Conservation (phyloP, 2,888 invertebrate genomes). For the Pristionchus exspectatus region DNA sequence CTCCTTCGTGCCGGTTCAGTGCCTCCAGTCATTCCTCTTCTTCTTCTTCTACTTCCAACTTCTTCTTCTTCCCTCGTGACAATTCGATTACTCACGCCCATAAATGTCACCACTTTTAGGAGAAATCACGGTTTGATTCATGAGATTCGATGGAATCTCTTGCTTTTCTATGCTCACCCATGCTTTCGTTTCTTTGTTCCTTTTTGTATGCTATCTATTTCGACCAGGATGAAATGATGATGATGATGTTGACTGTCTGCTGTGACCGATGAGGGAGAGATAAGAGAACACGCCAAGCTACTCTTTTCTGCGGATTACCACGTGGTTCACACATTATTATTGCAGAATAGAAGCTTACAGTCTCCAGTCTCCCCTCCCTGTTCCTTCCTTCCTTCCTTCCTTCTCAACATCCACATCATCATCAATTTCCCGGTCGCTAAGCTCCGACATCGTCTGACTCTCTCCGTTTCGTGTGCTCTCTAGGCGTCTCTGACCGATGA, state of each 20-base stretch:
- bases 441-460: neutral
- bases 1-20: neutral
- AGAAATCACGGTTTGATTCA: neutral
- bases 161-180: too few relatives aligned
- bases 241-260: too few relatives aligned
- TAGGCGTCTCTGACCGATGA: neutral
- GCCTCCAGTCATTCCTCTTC: conserved; percentile 10
- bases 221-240: too few relatives aligned
- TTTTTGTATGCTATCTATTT: too few relatives aligned
- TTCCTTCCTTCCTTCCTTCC: neutral
- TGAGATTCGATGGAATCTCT: neutral
- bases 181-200: too few relatives aligned
- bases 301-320: neutral
- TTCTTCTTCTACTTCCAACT: conserved; percentile 11
- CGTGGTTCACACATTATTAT: neutral
- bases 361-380: neutral
- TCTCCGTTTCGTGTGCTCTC: neutral
- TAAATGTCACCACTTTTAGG: neutral
- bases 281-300: too few relatives aligned
- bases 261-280: too few relatives aligned
- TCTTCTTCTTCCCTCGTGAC: neutral
- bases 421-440: conserved; percentile 28
- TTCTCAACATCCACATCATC: neutral
- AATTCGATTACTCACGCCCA: conserved; percentile 24
- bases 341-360: neutral